Evolutionary conservation across 2,888 invertebrate species (phyloP), one percentile per base, ranked within the genome.

Genomic region (Drosophila infuscata): DNA sequence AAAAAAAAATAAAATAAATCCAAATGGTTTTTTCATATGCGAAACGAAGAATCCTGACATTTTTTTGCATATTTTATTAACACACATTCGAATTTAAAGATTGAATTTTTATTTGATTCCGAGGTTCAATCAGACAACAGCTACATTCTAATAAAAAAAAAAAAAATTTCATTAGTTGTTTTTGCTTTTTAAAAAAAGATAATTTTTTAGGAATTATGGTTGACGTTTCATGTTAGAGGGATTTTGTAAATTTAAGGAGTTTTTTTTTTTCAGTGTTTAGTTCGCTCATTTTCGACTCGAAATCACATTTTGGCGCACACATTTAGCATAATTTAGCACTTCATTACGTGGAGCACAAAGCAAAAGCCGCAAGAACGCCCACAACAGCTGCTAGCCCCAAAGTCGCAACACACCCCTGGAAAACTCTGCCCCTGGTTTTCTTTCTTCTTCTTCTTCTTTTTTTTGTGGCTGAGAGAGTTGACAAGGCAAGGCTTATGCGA

Each of bases 311-410:
- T 70, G 81, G 62, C 74, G 63, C 74, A 72, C 84, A 79, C 84
- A 79, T 79, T 86, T 84, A 74, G 87, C 84, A 84, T 87, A 81
- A 85, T 85, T 85, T 85, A 79, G 79, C 86, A 85, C 81, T 81
- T 86, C 84, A 87, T 84, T 83, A 72, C 51, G 52, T 69, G 48
- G 56, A 56, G 62, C 61, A 52, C 48, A 63, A 72, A 75, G 53
- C 71, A 64, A 60, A 79, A 77, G 83, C 81, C 82, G 70, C 82
- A 76, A 81, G 79, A 66, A 54, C 65, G 76, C 52, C 74, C 80
- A 65, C 76, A 76, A 83, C 79, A 83, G 77, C 79, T 83, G 81
- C 60, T 79, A 58, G 52, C 53, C 57, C n/a, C 29, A 56, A 82
- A 71, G 65, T 64, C 25, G 3, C 12, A 8, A 7, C 12, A n/a